Evolutionary conservation across 2,888 invertebrate genomes (phyloP), one percentile per base, ranked within the genome.

Genomic region (Drosophila birchii): DNA sequence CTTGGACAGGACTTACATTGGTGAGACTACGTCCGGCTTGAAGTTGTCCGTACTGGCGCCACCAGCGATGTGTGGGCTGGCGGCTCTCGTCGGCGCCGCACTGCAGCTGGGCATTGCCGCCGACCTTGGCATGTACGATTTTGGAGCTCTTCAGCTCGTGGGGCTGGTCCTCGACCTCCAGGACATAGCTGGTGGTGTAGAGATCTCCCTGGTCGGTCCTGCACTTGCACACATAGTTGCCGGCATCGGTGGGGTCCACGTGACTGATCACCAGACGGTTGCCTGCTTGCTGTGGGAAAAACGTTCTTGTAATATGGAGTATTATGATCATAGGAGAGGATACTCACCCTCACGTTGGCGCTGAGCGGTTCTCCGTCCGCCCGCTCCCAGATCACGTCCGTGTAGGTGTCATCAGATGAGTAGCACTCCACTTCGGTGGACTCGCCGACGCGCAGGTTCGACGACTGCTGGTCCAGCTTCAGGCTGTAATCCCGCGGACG

Each of bases 141-240:
- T 91, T 91, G 11, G 92, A 91, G 39, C 85, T 87, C 45, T 90
- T 91, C 60, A 90, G 83, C 61, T 90, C 91, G 29, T 91, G 91
- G 6, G 83, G 87, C 38, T 81, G 70, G 54, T 80, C 85, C 78
- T 91, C 91, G 55, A 93, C 90, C 59, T 86, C 91, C 78, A 94
- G 93, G 83, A 94, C 94, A 43, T 94, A 94, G 79, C 92, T 93
- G 63, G 93, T 93, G 20, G 93, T 87, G 80, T 93, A 92, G 86
- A 95, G 91, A 90, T 94, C 89, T 67, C 93, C 88, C 88, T 94
- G 91, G 80, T 93, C 84, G 78, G 94, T 93, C 88, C 94, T 91
- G 92, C 96, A 93, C 86, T 94, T 92, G 91, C 99, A 99, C 41
- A 97, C 94, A 92, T 98, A 99, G 67, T 94, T 94, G 45, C 98